Evolutionary conservation across 2,888 invertebrate genomes (phyloP).

Genomic region (Leptinotarsa rubiginosa): DNA sequence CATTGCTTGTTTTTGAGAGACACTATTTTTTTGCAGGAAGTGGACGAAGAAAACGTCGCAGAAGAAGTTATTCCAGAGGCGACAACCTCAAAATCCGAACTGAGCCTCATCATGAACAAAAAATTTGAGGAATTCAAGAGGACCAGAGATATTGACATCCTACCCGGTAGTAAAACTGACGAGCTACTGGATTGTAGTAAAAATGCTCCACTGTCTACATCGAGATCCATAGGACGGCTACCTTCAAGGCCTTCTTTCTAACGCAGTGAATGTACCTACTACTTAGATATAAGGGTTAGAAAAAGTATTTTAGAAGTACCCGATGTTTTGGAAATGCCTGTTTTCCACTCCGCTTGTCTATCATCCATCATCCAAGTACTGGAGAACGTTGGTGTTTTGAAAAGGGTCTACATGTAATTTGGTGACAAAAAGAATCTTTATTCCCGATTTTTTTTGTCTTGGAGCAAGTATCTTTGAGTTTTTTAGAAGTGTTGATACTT

Average conservation of each 20-base stretch:
- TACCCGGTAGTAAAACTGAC: conserved; percentile 46
- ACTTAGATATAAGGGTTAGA: neutral
- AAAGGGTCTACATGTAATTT: no score
- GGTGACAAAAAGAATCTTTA: no score
- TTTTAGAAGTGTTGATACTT: no score
- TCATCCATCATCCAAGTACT: no score
- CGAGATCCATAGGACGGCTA: conserved; percentile 56
- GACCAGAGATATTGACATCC: conserved; percentile 61
- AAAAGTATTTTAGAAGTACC: neutral
- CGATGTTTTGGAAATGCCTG: neutral
- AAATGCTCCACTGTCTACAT: conserved; percentile 48
- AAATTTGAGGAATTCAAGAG: conserved; percentile 72
- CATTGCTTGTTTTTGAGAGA: neutral
- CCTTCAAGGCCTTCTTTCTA: conserved; percentile 62
- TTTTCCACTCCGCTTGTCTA: neutral
- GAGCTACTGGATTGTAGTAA: conserved; percentile 37
- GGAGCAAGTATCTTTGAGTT: no score
- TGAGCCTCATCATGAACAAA: conserved; percentile 64
- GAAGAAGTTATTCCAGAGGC: conserved; percentile 63
- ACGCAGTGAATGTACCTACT: conserved; percentile 19
- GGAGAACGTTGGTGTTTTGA: no score
- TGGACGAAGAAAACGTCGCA: conserved; percentile 75
- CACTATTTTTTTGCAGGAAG: conserved; percentile 69
- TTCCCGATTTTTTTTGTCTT: no score
- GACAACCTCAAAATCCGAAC: conserved; percentile 68